Percentiles rank a stretch among this genome's conserved stretches.
Evolutionary conservation across 2,888 invertebrate genomes (phyloP).

Genomic region (Schrankia costaestrigalis): DNA sequence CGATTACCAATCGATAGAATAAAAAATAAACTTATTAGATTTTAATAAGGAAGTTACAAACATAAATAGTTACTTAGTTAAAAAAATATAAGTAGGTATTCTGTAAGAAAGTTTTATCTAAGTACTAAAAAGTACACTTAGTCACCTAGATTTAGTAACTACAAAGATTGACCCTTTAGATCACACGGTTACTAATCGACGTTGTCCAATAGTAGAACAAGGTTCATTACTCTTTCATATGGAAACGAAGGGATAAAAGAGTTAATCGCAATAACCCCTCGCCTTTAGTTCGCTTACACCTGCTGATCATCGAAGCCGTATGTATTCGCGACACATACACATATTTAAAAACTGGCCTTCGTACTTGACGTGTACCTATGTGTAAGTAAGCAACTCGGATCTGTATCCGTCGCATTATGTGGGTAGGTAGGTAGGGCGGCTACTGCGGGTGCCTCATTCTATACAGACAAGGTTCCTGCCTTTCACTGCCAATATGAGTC

Average conservation of each 20-base stretch:
- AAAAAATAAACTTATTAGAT: constrained; percentile 1
- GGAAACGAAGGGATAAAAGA: constrained; percentile 80
- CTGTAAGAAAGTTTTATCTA: no score
- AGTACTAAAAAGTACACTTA: not conserved
- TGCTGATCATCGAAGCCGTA: constrained; percentile 80
- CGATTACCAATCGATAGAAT: not conserved
- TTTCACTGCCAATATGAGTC: constrained; percentile 72
- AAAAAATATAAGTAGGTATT: no score
- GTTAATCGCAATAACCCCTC: constrained; percentile 80
- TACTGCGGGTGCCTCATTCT: constrained; percentile 75
- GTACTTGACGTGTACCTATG: constrained; percentile 68
- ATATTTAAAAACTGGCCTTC: constrained; percentile 76
- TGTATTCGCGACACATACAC: constrained; percentile 75
- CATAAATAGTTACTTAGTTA: not conserved
- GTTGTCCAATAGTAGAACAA: constrained; percentile 71
- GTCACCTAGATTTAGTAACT: not conserved
- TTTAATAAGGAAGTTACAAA: not conserved
- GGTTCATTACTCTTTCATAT: constrained; percentile 81
- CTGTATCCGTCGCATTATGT: constrained; percentile 79
- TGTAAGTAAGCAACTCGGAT: constrained; percentile 76
- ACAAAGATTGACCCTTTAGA: constrained; percentile 30
- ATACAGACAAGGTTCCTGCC: constrained; percentile 61
- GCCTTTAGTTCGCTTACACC: constrained; percentile 77
- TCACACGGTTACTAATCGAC: constrained; percentile 73
- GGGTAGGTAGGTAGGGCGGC: constrained; percentile 72